phyloP scores from a whole-genome alignment of 2,797 vertebrate genomes.

The Hypotaenidia okinawae region DNA sequence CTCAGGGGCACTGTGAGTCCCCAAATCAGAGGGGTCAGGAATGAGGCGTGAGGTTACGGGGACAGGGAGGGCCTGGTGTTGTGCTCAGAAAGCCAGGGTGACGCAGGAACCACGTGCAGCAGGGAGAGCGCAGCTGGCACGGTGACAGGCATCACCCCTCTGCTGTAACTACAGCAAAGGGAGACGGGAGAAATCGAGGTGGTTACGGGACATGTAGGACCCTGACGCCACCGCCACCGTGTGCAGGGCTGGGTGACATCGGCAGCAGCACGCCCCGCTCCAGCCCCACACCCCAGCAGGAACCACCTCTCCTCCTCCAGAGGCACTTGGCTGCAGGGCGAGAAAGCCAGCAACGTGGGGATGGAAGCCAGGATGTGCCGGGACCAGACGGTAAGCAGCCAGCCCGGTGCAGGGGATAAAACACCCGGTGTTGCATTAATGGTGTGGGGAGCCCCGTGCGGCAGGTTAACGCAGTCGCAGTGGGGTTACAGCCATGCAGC shows the following conservation, averaged over 20 bases:
- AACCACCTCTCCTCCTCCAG: background rate
- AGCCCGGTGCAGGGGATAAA: accelerated
- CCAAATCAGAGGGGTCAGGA: accelerated
- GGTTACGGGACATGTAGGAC: background rate
- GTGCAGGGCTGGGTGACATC: background rate
- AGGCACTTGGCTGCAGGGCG: accelerated
- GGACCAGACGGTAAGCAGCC: accelerated
- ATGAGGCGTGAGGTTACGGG: background rate
- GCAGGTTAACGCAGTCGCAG: background rate
- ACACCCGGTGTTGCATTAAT: background rate
- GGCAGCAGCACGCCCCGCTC: background rate
- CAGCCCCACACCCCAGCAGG: background rate
- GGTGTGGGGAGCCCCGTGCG: background rate
- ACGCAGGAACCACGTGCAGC: background rate
- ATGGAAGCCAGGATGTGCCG: too few relatives aligned
- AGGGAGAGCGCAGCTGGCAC: accelerated
- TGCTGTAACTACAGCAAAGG: accelerated
- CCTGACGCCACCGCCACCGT: background rate
- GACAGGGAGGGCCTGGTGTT: background rate
- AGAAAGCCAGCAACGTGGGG: background rate
- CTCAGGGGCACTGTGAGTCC: background rate
- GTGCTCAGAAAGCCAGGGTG: background rate
- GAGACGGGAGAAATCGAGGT: accelerated
- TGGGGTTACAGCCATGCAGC: background rate
- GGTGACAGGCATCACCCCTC: background rate